These are phyloP conservation scores for Drosophila pruinosa DNA, from an alignment of 1,140 invertebrate genomes.

Conservation along the genomic window DNA sequence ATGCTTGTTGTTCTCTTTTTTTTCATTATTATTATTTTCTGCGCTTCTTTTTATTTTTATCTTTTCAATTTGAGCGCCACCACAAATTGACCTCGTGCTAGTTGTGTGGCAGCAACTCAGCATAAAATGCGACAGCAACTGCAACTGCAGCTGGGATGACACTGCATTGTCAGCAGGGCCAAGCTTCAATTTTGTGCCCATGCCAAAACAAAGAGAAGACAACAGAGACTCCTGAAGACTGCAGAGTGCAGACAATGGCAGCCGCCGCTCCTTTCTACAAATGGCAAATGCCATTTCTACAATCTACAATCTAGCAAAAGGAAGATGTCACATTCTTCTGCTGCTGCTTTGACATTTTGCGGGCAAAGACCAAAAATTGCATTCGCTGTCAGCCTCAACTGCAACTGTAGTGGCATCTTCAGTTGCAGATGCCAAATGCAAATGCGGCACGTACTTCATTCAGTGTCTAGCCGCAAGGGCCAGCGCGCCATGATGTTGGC, in stretches of 20 bases:
- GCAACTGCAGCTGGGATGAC: constrained; percentile 10
- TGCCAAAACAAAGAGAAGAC: constrained; percentile 14
- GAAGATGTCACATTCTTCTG: constrained; percentile 20
- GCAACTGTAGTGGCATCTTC: background rate
- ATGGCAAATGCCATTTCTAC: background rate
- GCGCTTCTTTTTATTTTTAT: constrained; percentile 37
- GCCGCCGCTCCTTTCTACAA: background rate
- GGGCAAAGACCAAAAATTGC: constrained; percentile 40
- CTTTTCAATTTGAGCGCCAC: too few species aligned
- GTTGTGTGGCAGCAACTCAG: constrained; percentile 31
- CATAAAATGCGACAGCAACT: constrained; percentile 31
- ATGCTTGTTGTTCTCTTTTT: constrained; percentile 4
- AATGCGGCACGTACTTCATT: constrained; percentile 22
- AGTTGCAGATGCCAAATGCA: constrained; percentile 13
- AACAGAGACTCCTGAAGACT: background rate
- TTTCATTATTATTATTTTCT: constrained; percentile 21
- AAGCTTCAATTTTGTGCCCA: constrained; percentile 51
- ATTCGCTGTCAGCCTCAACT: constrained; percentile 14
- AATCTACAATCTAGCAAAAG: constrained; percentile 13
- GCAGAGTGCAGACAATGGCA: too few species aligned
- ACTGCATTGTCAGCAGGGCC: constrained; percentile 32
- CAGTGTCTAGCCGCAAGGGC: background rate
- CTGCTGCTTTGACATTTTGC: constrained; percentile 10
- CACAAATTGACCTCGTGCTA: constrained; percentile 65
- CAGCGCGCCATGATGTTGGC: background rate